Conservation (phyloP, 2,888 invertebrate genomes). For the Nezara viridula region DNA sequence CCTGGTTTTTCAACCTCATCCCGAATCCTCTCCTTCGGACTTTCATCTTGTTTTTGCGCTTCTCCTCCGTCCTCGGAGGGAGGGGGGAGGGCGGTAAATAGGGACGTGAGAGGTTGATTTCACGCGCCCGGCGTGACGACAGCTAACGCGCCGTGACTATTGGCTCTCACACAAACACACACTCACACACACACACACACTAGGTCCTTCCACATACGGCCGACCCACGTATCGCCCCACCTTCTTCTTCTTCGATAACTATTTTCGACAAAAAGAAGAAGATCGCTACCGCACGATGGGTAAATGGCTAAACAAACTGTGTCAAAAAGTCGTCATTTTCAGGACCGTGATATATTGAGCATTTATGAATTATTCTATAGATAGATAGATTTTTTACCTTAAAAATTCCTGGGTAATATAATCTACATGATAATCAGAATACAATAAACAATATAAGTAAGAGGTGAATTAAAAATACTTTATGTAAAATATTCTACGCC, state of each 20-base stretch:
- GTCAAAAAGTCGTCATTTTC: not conserved
- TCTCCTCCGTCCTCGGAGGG: slow-evolving; percentile 2
- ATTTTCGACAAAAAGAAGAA: slow-evolving; percentile 7
- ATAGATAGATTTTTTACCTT: not conserved
- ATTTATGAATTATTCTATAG: not conserved
- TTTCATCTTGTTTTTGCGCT: slow-evolving; percentile 36
- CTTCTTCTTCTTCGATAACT: slow-evolving; percentile 36
- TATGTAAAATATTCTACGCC: too few relatives aligned
- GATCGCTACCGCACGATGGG: not conserved
- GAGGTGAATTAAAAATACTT: too few relatives aligned
- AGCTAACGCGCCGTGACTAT: slow-evolving; percentile 46
- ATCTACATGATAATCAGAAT: too few relatives aligned
- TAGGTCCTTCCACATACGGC: not conserved
- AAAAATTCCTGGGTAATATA: too few relatives aligned
- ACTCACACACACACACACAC: not conserved
- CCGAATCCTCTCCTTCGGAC: slow-evolving; percentile 27
- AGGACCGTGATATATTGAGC: not conserved
- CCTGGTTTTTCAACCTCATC: slow-evolving; percentile 20
- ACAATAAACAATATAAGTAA: too few relatives aligned
- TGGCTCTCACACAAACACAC: slow-evolving; percentile 29
- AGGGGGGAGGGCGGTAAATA: not conserved
- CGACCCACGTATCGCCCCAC: not conserved
- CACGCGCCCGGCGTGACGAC: slow-evolving; percentile 45
- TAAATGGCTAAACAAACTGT: not conserved
- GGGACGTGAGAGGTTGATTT: slow-evolving; percentile 49